These are phyloP conservation scores for Criorhina ranunculi DNA, from an alignment of 2,888 invertebrate genomes.

Conservation along the genomic window DNA sequence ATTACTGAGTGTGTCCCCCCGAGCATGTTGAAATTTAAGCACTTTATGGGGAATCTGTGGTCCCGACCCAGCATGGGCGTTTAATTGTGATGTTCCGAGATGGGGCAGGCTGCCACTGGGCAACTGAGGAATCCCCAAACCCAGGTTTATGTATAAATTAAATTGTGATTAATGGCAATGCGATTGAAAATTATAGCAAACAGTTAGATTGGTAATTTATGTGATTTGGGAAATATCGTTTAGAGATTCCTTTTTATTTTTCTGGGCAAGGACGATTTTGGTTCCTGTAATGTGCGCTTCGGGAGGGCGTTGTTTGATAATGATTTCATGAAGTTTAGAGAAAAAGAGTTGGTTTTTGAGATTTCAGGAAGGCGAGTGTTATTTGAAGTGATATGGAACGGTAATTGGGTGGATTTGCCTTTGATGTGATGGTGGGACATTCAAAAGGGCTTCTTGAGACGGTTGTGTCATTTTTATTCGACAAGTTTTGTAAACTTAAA, in stretches of 20 bases:
- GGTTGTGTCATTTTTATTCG: no score
- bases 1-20: conserved; percentile 42
- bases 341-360: no score
- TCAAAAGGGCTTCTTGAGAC: no score
- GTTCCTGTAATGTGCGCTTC: not conserved
- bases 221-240: conserved; percentile 33
- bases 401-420: no score
- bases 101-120: not conserved
- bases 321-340: not conserved
- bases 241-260: conserved; percentile 11
- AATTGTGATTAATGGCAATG: conserved; percentile 66
- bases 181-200: conserved; percentile 57
- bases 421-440: no score
- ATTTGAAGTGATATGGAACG: no score
- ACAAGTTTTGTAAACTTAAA: no score
- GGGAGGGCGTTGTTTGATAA: not conserved
- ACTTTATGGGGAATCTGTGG: conserved; percentile 48
- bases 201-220: conserved; percentile 54
- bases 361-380: no score
- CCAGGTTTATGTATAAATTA: conserved; percentile 61
- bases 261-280: not conserved
- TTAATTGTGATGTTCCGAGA: conserved; percentile 54
- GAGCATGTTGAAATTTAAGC: conserved; percentile 46
- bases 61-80: conserved; percentile 37
- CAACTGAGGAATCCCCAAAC: conserved; percentile 14